phyloP scores from a whole-genome alignment of 2,888 invertebrate species.

The Calliopum simillimum region DNA sequence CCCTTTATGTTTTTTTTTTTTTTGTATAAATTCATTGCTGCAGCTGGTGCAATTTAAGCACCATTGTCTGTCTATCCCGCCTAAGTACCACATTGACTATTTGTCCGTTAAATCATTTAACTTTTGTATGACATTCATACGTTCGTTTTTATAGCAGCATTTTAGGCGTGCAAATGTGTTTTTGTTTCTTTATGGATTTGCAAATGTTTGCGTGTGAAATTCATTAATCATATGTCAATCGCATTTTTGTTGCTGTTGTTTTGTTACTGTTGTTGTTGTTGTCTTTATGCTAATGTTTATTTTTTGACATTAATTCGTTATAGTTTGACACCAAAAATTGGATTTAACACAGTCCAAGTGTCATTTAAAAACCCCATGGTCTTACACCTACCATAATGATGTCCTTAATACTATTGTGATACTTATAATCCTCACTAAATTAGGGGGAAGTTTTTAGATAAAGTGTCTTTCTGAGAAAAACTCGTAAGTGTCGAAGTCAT shows the following conservation, averaged over 20 bases:
- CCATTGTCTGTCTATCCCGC: slow-evolving; percentile 1
- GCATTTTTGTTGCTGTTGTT: slow-evolving; percentile 13
- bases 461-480: too few species aligned
- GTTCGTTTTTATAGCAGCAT: too few species aligned
- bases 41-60: slow-evolving; percentile 27
- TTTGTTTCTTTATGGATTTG: slow-evolving; percentile 5
- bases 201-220: neutral
- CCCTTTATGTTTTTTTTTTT: neutral
- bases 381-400: too few species aligned
- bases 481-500: too few species aligned
- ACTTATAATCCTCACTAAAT: too few species aligned
- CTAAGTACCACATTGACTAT: neutral
- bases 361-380: neutral
- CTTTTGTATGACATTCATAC: too few species aligned
- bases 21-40: neutral
- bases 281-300: slow-evolving; percentile 12
- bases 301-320: slow-evolving; percentile 28
- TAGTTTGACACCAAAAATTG: neutral
- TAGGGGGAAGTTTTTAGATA: too few species aligned
- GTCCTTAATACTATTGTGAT: too few species aligned
- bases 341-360: neutral
- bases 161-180: neutral
- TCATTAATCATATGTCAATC: slow-evolving; percentile 32
- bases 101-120: slow-evolving; percentile 3
- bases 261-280: neutral